Base-by-base conservation (phyloP, 2,797 vertebrate species). In the Rhinogobio ventralis region DNA sequence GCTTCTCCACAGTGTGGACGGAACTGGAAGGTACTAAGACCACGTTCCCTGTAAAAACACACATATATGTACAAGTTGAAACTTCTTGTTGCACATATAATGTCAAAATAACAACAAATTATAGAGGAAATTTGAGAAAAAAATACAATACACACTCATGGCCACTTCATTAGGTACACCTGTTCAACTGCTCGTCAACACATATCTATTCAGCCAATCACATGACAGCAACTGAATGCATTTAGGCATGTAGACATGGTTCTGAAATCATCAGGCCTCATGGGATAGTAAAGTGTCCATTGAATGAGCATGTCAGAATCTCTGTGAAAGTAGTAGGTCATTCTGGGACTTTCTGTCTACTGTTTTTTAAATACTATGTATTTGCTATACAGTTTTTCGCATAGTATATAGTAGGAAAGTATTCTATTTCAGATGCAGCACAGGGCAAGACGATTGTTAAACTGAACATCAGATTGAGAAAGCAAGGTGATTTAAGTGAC, bases 1-100 rank as follows among this genome's bases (percentile, higher is more conserved):
- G 98, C 97, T 92, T 99, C 98, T 10, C 98, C 98, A 49, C 98
- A 99, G 92, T 99, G 98, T 39, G 98, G 98, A 69, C 98, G 96
- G 85, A 99, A 99, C 83, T 97, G 94, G 88, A 99, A 99, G 0
- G 98, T 99, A 93, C 96, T 98, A 85, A 99, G 94, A 33, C 97
- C 96, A 88, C 98, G 92, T 88, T 98, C 96, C 91, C 98, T 99
- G 88, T 7, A 81, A 78, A 68, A 28, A 30, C 8, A 85, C 30
- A 82, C 51, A 25, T 15, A 25, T 15, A 84, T 1, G 51, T 60
- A 49, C 1, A 66, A 49, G 33, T 53, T 75, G 11, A n/a, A 76
- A n/a, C 23, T 33, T 36, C 7, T n/a, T 57, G 7, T 51, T 33
- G 42, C 42, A 28, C 17, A 19, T 19, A 46, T 19, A 72, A 46